These are phyloP conservation scores for Aleadryas rufinucha DNA, from an alignment of 2,113 vertebrate genomes.

Conservation along the genomic window DNA sequence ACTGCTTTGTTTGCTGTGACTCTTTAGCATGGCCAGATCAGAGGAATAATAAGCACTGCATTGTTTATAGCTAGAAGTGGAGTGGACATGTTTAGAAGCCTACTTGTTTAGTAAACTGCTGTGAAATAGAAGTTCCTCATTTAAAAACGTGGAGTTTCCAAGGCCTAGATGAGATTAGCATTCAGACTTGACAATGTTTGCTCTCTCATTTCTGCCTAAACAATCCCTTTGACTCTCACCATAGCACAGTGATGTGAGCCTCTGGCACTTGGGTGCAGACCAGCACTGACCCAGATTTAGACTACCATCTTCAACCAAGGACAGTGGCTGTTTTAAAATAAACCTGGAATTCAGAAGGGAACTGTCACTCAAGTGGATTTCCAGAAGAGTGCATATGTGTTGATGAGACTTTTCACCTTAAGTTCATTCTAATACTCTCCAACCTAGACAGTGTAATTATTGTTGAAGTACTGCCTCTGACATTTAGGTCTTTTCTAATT, in stretches of 20 bases:
- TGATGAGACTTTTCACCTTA: not conserved
- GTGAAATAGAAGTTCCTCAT: not conserved
- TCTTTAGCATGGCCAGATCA: not conserved
- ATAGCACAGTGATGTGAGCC: not conserved
- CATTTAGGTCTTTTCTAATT: not conserved
- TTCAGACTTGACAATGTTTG: not conserved
- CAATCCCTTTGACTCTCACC: not conserved
- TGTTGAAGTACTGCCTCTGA: not conserved
- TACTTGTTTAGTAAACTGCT: not conserved
- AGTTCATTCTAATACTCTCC: constrained; percentile 13
- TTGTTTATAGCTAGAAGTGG: not conserved
- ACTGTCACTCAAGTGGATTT: not conserved
- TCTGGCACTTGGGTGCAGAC: not conserved
- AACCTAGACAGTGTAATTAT: not conserved
- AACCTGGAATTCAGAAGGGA: not conserved
- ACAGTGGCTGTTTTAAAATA: not conserved
- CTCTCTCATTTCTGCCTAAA: not conserved
- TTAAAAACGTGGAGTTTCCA: not conserved
- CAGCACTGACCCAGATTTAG: not conserved
- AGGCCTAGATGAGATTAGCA: not conserved
- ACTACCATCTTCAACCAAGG: not conserved
- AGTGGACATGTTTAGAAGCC: not conserved
- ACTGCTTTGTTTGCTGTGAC: not conserved
- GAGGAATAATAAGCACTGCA: not conserved
- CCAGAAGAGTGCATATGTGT: not conserved